Evolutionary conservation across 2,888 invertebrate species (phyloP).

Genomic region (Hypolimnas misippus): DNA sequence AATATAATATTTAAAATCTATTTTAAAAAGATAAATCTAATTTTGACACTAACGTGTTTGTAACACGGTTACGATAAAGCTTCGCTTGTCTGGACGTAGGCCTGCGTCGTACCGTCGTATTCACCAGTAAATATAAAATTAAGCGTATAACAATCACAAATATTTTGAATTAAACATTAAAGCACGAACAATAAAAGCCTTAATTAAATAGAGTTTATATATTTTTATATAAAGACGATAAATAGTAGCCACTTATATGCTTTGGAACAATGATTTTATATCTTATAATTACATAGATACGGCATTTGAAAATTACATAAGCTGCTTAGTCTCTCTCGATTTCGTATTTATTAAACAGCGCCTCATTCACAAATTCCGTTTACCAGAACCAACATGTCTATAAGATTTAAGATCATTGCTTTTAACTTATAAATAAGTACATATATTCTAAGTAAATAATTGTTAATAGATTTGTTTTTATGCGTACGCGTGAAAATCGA

Average conservation of each 20-base stretch:
- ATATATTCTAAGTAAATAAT: neutral
- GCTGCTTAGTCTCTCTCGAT: too few relatives aligned
- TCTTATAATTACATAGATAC: too few relatives aligned
- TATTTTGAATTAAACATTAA: constrained; percentile 42
- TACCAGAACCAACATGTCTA: too few relatives aligned
- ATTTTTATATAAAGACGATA: constrained; percentile 16
- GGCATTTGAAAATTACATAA: too few relatives aligned
- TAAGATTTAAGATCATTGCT: too few relatives aligned
- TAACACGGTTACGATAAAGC: constrained; percentile 50
- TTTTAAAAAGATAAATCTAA: constrained; percentile 43
- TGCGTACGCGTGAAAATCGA: neutral
- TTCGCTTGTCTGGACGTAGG: constrained; percentile 53
- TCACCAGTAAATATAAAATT: constrained; percentile 33
- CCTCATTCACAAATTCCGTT: too few relatives aligned
- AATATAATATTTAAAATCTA: constrained; percentile 33
- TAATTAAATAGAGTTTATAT: constrained; percentile 1
- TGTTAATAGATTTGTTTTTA: neutral
- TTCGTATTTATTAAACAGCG: too few relatives aligned
- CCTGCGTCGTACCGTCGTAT: constrained; percentile 28
- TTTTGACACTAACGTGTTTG: constrained; percentile 54
- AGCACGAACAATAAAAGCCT: constrained; percentile 27
- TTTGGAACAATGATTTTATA: too few relatives aligned
- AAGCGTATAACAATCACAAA: constrained; percentile 68
- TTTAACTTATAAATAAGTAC: constrained; percentile 3
- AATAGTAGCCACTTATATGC: constrained; percentile 6